Evolutionary conservation across 1,140 invertebrate species (phyloP).

Genomic region (Trichonephila inaurata): DNA sequence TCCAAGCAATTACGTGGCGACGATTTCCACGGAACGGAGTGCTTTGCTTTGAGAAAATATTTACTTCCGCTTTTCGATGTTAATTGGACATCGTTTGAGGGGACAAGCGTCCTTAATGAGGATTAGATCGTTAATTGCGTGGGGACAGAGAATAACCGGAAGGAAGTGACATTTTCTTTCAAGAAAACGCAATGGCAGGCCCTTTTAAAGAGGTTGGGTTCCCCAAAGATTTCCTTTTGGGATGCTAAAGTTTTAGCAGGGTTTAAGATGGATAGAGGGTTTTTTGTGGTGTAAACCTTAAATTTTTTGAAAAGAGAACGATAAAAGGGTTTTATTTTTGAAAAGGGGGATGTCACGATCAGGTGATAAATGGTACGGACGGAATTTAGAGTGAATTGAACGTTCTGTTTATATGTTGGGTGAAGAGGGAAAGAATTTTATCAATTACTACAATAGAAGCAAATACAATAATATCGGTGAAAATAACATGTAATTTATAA

Average conservation of each 20-base stretch:
- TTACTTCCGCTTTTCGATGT: constrained; percentile 5
- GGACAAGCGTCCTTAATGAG: neutral
- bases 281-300: too few relatives aligned
- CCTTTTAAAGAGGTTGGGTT: neutral
- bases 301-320: too few relatives aligned
- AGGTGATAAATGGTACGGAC: neutral
- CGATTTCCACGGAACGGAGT: neutral
- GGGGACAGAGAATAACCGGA: neutral
- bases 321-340: neutral
- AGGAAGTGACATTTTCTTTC: neutral
- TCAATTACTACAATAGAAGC: too few relatives aligned
- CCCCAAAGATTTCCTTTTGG: neutral
- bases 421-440: too few relatives aligned
- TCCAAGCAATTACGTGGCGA: neutral
- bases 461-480: too few relatives aligned
- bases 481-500: too few relatives aligned
- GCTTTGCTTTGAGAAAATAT: neutral
- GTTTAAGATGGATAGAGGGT: neutral
- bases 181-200: neutral
- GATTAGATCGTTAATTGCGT: constrained; percentile 21
- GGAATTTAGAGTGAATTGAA: too few relatives aligned
- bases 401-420: too few relatives aligned
- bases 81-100: constrained; percentile 16
- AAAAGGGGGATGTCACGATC: neutral
- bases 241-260: neutral